Evolutionary conservation across 2,888 invertebrate species (phyloP).

Genomic region (Chrysopilus asiliformis): DNA sequence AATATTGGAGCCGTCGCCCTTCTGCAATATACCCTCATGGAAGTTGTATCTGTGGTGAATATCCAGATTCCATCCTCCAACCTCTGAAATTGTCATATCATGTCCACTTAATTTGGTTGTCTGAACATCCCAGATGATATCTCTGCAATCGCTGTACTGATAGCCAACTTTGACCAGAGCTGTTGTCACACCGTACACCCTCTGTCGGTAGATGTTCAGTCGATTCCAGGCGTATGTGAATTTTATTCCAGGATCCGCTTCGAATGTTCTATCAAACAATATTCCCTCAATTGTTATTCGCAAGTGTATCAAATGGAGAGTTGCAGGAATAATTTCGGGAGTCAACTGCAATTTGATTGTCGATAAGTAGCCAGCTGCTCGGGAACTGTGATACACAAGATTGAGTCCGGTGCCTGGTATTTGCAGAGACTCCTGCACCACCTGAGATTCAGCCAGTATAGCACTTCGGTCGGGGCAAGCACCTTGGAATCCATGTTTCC

Average conservation of each 20-base stretch:
- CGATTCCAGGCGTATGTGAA: slow-evolving; percentile 98
- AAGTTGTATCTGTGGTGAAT: slow-evolving; percentile 97
- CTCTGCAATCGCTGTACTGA: slow-evolving; percentile 83
- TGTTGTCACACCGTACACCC: slow-evolving; percentile 92
- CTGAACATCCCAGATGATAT: slow-evolving; percentile 91
- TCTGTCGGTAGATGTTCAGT: slow-evolving; percentile 87
- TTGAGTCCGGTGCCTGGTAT: slow-evolving; percentile 93
- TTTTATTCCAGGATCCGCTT: slow-evolving; percentile 92
- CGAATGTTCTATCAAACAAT: slow-evolving; percentile 81
- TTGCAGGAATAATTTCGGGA: slow-evolving; percentile 66
- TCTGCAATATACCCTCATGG: slow-evolving; percentile 94
- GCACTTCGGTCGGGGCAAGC: slow-evolving; percentile 88
- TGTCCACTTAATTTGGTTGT: slow-evolving; percentile 91
- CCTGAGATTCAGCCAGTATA: slow-evolving; percentile 81
- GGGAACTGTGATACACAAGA: slow-evolving; percentile 89
- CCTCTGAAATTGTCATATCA: slow-evolving; percentile 93
- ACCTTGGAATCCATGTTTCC: slow-evolving; percentile 91
- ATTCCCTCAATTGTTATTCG: slow-evolving; percentile 91
- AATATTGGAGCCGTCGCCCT: slow-evolving; percentile 93
- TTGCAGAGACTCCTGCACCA: slow-evolving; percentile 86
- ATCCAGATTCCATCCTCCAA: slow-evolving; percentile 95
- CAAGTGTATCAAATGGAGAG: slow-evolving; percentile 77
- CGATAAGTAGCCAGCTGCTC: slow-evolving; percentile 85
- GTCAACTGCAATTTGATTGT: slow-evolving; percentile 86
- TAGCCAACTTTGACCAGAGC: slow-evolving; percentile 94